Evolutionary conservation across 1,140 invertebrate species (phyloP).

Genomic region (Steinernema khuongi): DNA sequence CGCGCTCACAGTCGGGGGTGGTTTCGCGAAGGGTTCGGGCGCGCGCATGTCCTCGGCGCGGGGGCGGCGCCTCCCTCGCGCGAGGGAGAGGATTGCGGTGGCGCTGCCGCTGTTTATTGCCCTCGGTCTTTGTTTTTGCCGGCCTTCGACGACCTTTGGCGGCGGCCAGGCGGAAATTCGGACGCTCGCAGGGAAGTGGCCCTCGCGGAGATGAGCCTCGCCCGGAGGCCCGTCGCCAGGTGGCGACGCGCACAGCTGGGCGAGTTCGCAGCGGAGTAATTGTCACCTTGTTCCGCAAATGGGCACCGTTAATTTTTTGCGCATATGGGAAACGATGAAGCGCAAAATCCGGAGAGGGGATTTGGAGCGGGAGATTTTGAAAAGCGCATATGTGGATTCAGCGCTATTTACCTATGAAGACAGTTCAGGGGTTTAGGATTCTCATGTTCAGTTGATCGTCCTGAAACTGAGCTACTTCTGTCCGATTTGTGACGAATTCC

Average conservation of each 20-base stretch:
- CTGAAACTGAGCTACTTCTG: not conserved
- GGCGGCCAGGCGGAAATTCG: not conserved
- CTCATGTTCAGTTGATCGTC: too few relatives aligned
- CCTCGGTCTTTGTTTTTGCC: constrained; percentile 6
- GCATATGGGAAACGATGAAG: not conserved
- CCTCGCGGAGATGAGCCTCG: not conserved
- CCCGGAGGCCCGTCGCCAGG: not conserved
- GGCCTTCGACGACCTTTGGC: constrained; percentile 4
- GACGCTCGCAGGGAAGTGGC: not conserved
- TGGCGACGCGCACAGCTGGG: not conserved
- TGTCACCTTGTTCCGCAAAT: not conserved
- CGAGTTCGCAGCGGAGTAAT: not conserved
- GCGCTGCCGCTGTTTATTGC: constrained; percentile 3
- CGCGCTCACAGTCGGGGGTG: not conserved
- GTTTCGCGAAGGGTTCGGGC: not conserved
- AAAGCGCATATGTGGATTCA: not conserved
- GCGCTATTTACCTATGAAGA: not conserved
- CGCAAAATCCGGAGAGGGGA: not conserved
- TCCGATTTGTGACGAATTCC: too few relatives aligned
- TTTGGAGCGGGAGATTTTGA: not conserved
- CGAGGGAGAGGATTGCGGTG: constrained; percentile 3
- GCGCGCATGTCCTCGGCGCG: not conserved
- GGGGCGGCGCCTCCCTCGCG: not conserved
- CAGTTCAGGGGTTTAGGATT: too few relatives aligned
- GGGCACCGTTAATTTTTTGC: not conserved